Base-by-base conservation (phyloP, 2,797 vertebrate species). In the Gambusia yucatana region DNA sequence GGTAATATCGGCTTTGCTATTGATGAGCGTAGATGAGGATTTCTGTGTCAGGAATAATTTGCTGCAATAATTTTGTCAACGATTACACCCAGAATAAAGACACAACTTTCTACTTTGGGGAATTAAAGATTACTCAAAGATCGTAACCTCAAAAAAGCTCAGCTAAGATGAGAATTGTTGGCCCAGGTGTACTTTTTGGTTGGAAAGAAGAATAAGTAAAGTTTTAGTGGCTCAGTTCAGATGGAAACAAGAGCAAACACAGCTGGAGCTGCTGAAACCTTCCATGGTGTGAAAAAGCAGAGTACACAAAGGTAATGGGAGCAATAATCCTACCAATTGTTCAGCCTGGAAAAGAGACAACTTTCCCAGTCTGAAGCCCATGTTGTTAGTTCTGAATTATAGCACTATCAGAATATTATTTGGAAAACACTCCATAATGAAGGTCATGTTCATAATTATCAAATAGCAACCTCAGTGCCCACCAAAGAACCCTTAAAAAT, bases 361-460 rank as follows among this genome's bases (percentile, higher is more conserved):
- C 36, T n/a, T 20, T 77, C 13, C 22, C 7, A 70, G 57, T 14
- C 71, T 77, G 0, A 72, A 61, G 28, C 7, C 55, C 4, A 16
- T 78, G 69, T 77, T 39, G 14, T 67, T 20, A 1, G 41, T 48
- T 36, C 22, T n/a, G 30, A 50, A 46, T 11, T 25, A 16, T 30
- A 30, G 30, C 13, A 39, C 28, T 16, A 7, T n/a, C 9, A 22
- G 39, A 44, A 39, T 55, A 57, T 67, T 70, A 43, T 4, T 50
- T 67, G 1, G 11, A 7, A 44, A 33, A 57, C 76, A 33, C 10
- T 25, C 6, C 48, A 33, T 72, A 47, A 72, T 72, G 41, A 77
- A 76, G 52, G 50, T 46, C 67, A 47, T 59, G 8, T n/a, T 43
- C 69, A n/a, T n/a, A 72, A 72, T 77, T 47, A 22, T 75, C 39